phyloP scores from a whole-genome alignment of 2,888 invertebrate genomes.

The Opisthograptis luteolata region DNA sequence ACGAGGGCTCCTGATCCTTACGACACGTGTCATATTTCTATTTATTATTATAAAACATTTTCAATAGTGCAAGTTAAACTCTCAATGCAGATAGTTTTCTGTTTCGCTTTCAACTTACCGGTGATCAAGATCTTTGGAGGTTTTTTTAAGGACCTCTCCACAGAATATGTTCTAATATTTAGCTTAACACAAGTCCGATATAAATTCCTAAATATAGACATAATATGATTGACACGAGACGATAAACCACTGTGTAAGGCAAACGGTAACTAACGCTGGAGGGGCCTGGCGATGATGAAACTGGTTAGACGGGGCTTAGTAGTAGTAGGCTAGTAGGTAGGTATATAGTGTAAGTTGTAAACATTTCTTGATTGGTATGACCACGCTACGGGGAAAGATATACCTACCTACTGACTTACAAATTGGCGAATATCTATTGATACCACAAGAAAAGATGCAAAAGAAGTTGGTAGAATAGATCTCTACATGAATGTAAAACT shows the following conservation, averaged over 20 bases:
- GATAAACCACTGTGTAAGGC: slow-evolving; percentile 60
- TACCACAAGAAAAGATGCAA: no score
- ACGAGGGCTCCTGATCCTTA: no score
- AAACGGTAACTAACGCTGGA: slow-evolving; percentile 54
- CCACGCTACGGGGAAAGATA: neutral
- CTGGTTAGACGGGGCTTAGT: slow-evolving; percentile 49
- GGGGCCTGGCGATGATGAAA: slow-evolving; percentile 41
- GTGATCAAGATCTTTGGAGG: slow-evolving; percentile 85
- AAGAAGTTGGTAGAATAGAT: no score
- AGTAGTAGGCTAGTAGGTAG: neutral
- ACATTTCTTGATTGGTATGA: slow-evolving; percentile 6
- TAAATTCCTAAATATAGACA: slow-evolving; percentile 57
- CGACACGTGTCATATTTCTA: no score
- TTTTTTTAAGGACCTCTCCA: slow-evolving; percentile 49
- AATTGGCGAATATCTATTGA: no score
- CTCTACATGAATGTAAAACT: no score
- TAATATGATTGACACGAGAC: slow-evolving; percentile 53
- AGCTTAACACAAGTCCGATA: slow-evolving; percentile 50
- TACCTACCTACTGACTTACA: no score
- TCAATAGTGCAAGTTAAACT: no score
- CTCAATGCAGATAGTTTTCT: no score
- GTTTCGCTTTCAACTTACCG: slow-evolving; percentile 66
- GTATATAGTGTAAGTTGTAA: slow-evolving; percentile 12
- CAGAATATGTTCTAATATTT: slow-evolving; percentile 61
- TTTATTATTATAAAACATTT: no score